Conservation (phyloP, 2,888 invertebrate genomes). For the Luperina nickerlii region DNA sequence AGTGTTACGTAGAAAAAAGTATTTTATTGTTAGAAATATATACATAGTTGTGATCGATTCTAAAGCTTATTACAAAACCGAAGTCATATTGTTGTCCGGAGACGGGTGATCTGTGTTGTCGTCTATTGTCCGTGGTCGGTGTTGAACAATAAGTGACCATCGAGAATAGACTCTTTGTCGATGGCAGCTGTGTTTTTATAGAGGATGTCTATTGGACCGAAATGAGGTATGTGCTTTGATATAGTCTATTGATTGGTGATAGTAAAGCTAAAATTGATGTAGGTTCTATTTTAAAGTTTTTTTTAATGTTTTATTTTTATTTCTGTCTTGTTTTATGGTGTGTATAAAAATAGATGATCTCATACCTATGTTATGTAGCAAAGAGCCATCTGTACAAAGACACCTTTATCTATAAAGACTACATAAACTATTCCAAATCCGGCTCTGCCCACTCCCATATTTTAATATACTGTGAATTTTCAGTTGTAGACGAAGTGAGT, state of each 20-base stretch:
- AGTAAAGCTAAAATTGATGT: constrained; percentile 27
- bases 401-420: not conserved
- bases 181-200: constrained; percentile 86
- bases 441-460: not conserved
- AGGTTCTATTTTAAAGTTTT: constrained; percentile 7
- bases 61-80: constrained; percentile 82
- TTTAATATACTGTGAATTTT: constrained; percentile 13
- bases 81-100: constrained; percentile 79
- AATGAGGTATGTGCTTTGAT: constrained; percentile 76
- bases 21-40: constrained; percentile 73
- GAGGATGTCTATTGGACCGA: constrained; percentile 79
- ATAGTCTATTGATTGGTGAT: constrained; percentile 30
- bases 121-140: constrained; percentile 80
- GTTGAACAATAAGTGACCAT: constrained; percentile 88
- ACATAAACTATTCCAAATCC: not conserved
- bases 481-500: not conserved
- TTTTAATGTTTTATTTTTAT: constrained; percentile 20
- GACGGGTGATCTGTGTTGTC: constrained; percentile 85
- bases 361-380: not conserved
- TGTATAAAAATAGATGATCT: not conserved
- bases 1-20: constrained; percentile 68
- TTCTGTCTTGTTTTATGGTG: constrained; percentile 29
- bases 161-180: constrained; percentile 82
- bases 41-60: constrained; percentile 76
- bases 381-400: not conserved